Percentiles rank a stretch among this genome's conserved stretches.
phyloP scores from a whole-genome alignment of 2,888 invertebrate species.

The Flexamia atlantica region DNA sequence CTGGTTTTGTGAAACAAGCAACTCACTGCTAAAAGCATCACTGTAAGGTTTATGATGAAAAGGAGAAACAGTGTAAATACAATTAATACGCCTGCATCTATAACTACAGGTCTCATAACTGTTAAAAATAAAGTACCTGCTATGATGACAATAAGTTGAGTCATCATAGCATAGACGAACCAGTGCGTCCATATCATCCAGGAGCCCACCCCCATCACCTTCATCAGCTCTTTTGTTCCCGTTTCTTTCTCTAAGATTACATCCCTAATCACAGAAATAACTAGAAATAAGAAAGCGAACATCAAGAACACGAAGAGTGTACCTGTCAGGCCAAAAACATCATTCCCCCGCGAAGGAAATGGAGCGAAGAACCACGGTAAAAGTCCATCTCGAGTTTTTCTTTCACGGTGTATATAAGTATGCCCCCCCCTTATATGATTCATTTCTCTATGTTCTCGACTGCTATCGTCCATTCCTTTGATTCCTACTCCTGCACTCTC shows the following conservation, averaged over 20 bases:
- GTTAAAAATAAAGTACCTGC: not conserved
- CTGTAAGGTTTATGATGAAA: not conserved
- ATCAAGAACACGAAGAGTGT: not conserved
- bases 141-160: not conserved
- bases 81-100: not conserved
- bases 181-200: constrained; percentile 78
- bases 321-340: too few relatives aligned
- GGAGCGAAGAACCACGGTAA: too few relatives aligned
- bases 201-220: constrained; percentile 77
- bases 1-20: constrained; percentile 20
- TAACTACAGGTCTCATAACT: not conserved
- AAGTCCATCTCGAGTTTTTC: too few relatives aligned
- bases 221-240: constrained; percentile 77
- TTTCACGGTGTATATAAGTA: too few relatives aligned
- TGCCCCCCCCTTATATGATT: too few relatives aligned
- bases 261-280: not conserved
- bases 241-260: not conserved
- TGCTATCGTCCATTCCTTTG: too few relatives aligned
- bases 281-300: constrained; percentile 1
- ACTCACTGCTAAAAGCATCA: constrained; percentile 12
- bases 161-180: constrained; percentile 72
- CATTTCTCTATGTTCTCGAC: too few relatives aligned
- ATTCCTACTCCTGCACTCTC: too few relatives aligned
- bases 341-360: too few relatives aligned
- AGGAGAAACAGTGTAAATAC: not conserved